These are phyloP conservation scores for Miichthys miiuy DNA, from an alignment of 2,797 vertebrate species.

Conservation along the genomic window DNA sequence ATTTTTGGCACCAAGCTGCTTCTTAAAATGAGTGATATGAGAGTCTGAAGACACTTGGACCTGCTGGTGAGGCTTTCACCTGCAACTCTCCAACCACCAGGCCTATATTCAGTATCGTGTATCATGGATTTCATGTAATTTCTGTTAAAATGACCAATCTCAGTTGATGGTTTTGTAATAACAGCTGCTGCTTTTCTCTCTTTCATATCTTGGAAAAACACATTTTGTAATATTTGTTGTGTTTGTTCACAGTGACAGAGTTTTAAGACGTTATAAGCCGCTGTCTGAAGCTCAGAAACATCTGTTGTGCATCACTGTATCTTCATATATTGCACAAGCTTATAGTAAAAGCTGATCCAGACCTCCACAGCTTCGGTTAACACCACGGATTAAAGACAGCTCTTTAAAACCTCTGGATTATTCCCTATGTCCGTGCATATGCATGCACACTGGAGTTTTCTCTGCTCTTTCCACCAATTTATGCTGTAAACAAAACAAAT, in stretches of 20 bases:
- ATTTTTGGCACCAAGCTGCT: background rate
- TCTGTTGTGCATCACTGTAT: constrained; percentile 60
- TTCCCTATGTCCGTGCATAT: constrained; percentile 43
- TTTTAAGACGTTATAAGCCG: constrained; percentile 48
- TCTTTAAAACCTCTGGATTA: constrained; percentile 68
- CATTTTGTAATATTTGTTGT: constrained; percentile 30
- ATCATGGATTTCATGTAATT: background rate
- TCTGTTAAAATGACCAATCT: background rate
- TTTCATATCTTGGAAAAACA: background rate
- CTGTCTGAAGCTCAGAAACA: constrained; percentile 51
- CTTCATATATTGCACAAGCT: constrained; percentile 55
- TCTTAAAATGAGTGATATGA: background rate
- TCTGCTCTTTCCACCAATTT: constrained; percentile 65
- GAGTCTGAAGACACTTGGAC: background rate
- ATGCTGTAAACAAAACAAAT: constrained; percentile 76
- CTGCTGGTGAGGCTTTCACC: background rate
- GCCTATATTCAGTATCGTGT: background rate
- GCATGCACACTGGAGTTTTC: constrained; percentile 48
- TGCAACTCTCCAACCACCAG: background rate
- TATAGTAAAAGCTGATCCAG: constrained; percentile 58
- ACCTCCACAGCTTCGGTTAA: constrained; percentile 45
- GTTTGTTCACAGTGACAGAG: constrained; percentile 26
- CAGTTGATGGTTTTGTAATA: background rate
- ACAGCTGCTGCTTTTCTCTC: constrained; percentile 7
- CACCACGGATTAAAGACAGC: constrained; percentile 68